Conservation (phyloP, 2,888 invertebrate species). For the Polydrusus cervinus region DNA sequence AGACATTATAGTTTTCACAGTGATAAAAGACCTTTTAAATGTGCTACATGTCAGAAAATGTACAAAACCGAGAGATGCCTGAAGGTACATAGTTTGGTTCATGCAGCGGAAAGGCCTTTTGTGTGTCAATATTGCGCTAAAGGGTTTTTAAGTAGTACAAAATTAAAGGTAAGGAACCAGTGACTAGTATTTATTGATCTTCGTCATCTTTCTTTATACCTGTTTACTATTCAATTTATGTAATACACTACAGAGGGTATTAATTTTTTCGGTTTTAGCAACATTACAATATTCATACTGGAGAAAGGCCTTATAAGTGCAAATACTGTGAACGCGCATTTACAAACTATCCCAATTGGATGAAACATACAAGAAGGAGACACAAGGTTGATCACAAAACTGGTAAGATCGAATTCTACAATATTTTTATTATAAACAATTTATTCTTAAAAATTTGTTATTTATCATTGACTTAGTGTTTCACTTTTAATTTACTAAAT, state of each 20-base stretch:
- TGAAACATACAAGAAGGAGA: constrained; percentile 75
- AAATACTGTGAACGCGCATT: constrained; percentile 75
- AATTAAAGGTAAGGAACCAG: constrained; percentile 68
- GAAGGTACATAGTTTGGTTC: constrained; percentile 75
- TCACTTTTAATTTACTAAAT: too few relatives aligned
- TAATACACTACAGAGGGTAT: too few relatives aligned
- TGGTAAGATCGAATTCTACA: constrained; percentile 54
- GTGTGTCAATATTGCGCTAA: constrained; percentile 74
- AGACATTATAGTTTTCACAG: constrained; percentile 71
- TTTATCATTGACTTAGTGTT: too few relatives aligned
- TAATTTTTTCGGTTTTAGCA: constrained; percentile 67
- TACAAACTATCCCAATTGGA: constrained; percentile 75
- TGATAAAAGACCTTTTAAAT: constrained; percentile 69
- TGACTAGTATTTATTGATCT: neutral
- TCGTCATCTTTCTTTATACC: too few relatives aligned
- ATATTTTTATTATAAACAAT: too few relatives aligned
- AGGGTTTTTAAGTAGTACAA: constrained; percentile 76
- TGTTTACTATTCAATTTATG: too few relatives aligned
- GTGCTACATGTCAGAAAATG: constrained; percentile 73
- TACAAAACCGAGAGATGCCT: constrained; percentile 76
- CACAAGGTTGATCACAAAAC: constrained; percentile 72
- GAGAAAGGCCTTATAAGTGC: constrained; percentile 74
- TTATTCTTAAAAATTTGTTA: too few relatives aligned
- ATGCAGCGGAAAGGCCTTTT: constrained; percentile 73
- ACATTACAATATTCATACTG: constrained; percentile 76